Conservation (phyloP, 2,888 invertebrate species). For the Rhamnusium bicolor region DNA sequence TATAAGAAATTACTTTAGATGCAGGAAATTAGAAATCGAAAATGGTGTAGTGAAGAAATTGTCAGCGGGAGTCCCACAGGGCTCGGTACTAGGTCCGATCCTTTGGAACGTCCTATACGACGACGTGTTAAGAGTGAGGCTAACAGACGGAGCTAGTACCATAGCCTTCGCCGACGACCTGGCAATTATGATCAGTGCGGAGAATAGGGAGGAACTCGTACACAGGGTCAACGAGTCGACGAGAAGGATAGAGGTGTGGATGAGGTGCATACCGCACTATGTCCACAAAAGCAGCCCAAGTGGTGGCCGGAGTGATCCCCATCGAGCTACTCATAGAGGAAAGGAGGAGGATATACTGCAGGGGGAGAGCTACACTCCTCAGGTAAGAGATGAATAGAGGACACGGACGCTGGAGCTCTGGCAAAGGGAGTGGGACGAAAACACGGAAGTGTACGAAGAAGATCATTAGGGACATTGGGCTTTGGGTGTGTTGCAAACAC, state of each 20-base stretch:
- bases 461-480: neutral
- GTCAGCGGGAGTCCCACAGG: neutral
- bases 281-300: neutral
- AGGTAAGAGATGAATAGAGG: neutral
- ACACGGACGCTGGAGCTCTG: neutral
- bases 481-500: neutral
- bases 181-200: neutral
- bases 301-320: neutral
- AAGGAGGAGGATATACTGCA: neutral
- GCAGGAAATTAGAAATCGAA: neutral
- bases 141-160: neutral
- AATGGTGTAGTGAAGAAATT: neutral
- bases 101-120: neutral
- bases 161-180: neutral
- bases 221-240: neutral
- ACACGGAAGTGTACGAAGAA: neutral
- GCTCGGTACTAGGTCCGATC: neutral
- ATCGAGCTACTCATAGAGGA: neutral
- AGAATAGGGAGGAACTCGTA: neutral
- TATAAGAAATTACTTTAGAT: neutral
- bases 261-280: neutral
- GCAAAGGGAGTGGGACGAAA: slow-evolving; percentile 3
- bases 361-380: neutral
- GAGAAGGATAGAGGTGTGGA: neutral
- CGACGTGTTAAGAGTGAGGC: neutral